phyloP scores from a whole-genome alignment of 2,888 invertebrate species.

The Celastrina argiolus region DNA sequence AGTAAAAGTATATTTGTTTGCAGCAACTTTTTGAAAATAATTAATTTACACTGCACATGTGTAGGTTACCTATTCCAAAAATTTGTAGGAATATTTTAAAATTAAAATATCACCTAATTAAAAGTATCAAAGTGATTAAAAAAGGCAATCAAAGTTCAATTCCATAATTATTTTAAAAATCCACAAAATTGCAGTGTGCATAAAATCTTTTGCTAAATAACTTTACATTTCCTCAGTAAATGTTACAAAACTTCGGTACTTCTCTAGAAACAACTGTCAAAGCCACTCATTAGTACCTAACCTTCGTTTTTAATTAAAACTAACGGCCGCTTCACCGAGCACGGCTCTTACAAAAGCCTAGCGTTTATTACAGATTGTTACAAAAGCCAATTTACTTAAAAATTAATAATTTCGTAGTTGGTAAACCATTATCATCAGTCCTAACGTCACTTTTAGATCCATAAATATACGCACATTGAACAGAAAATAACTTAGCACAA shows the following conservation, averaged over 20 bases:
- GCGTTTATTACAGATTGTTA: neutral
- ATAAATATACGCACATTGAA: no score
- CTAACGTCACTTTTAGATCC: neutral
- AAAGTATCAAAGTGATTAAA: no score
- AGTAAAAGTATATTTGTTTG: no score
- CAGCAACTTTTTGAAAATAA: no score
- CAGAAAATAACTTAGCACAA: neutral
- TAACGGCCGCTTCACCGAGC: constrained; percentile 60
- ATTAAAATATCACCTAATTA: no score
- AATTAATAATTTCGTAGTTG: constrained; percentile 25
- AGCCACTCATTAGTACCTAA: constrained; percentile 59
- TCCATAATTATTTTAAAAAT: no score
- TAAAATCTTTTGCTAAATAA: no score
- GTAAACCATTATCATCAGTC: neutral
- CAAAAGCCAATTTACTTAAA: neutral
- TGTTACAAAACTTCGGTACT: neutral
- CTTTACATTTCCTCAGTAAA: neutral
- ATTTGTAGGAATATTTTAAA: no score
- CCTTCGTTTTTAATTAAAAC: constrained; percentile 71
- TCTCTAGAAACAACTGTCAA: neutral
- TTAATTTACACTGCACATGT: no score
- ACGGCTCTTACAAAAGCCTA: constrained; percentile 64
- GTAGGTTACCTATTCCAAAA: no score
- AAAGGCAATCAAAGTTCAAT: no score
- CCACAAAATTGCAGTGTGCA: no score